phyloP scores from a whole-genome alignment of 2,113 vertebrate genomes.

The Leucoraja erinaceus region DNA sequence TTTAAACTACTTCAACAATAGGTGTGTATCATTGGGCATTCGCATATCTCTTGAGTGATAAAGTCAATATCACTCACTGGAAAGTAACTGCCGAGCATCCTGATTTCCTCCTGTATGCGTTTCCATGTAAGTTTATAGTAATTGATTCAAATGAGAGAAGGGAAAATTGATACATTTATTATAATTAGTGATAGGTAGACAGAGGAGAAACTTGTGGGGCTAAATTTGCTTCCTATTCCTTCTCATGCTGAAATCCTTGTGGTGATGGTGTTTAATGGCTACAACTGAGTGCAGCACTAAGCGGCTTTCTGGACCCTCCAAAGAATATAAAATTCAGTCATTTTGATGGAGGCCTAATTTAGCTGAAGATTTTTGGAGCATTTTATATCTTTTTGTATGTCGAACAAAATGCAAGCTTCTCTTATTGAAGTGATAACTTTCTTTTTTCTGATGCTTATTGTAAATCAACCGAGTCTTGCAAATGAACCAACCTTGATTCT shows the following conservation, averaged over 20 bases:
- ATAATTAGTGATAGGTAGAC: not conserved
- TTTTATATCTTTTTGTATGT: not conserved
- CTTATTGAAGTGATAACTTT: not conserved
- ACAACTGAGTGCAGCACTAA: not conserved
- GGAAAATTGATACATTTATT: not conserved
- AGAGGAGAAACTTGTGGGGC: not conserved
- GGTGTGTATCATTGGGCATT: not conserved
- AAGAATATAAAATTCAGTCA: not conserved
- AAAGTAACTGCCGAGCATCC: not conserved
- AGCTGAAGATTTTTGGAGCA: not conserved
- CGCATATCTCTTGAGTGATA: not conserved
- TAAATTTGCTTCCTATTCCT: not conserved
- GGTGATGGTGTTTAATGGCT: not conserved
- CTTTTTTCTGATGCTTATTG: not conserved
- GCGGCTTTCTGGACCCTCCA: not conserved
- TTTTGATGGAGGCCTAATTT: not conserved
- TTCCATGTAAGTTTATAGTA: not conserved
- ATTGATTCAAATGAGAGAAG: not conserved
- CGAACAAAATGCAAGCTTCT: not conserved
- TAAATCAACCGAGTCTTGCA: not conserved
- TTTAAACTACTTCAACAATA: slow-evolving; percentile 2
- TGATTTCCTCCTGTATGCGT: not conserved
- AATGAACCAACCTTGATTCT: not conserved
- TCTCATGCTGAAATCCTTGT: not conserved
- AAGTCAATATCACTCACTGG: not conserved